Percentiles rank a stretch among this genome's conserved stretches.
phyloP scores from a whole-genome alignment of 1,140 invertebrate species.

The Pseudomyrmex gracilis region DNA sequence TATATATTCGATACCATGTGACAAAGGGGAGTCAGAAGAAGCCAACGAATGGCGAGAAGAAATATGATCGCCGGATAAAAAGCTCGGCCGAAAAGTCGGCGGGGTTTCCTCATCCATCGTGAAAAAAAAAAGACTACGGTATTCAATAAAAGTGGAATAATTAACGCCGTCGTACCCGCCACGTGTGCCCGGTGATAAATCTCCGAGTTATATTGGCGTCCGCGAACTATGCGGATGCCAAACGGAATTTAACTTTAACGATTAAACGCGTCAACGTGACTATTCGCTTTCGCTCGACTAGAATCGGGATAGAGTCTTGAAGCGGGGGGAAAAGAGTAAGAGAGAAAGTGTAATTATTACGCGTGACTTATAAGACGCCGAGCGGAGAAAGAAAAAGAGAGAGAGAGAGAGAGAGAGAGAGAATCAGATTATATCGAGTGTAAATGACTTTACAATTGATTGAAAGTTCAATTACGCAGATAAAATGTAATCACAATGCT shows the following conservation, averaged over 20 bases:
- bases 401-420: too few species aligned
- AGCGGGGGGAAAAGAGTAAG: neutral
- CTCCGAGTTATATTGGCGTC: slow-evolving; percentile 58
- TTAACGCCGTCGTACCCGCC: slow-evolving; percentile 37
- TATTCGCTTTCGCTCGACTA: slow-evolving; percentile 40
- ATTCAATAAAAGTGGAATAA: slow-evolving; percentile 62
- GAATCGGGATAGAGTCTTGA: slow-evolving; percentile 44
- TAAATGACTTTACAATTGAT: too few species aligned
- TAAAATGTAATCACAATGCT: too few species aligned
- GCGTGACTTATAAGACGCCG: neutral
- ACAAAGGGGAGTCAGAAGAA: slow-evolving; percentile 30
- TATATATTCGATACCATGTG: slow-evolving; percentile 9
- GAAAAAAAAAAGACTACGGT: slow-evolving; percentile 32
- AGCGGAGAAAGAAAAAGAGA: slow-evolving; percentile 2
- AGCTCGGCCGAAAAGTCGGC: slow-evolving; percentile 1
- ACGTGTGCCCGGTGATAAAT: slow-evolving; percentile 54
- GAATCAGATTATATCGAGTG: too few species aligned
- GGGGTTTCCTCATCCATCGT: slow-evolving; percentile 13
- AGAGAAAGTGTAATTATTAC: slow-evolving; percentile 35
- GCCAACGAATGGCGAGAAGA: slow-evolving; percentile 42
- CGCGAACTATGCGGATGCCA: slow-evolving; percentile 52
- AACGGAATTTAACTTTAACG: slow-evolving; percentile 60
- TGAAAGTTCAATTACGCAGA: too few species aligned
- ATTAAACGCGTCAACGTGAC: slow-evolving; percentile 56
- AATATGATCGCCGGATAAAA: slow-evolving; percentile 53